Base-by-base conservation (phyloP, 1,140 invertebrate species). In the Listronotus oregonensis region DNA sequence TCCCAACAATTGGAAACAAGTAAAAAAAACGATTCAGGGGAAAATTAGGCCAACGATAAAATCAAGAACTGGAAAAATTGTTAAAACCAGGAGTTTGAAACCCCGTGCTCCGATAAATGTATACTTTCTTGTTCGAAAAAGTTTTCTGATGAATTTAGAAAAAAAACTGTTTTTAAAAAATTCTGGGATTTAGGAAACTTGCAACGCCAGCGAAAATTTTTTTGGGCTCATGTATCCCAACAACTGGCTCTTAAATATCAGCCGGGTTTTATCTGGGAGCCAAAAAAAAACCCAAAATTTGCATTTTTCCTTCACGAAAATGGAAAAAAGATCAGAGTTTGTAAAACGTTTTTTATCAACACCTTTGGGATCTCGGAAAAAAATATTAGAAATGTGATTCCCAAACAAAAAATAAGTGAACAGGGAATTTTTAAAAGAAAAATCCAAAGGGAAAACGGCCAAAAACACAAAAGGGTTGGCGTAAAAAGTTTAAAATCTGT, bases 361-460 rank as follows among this genome's bases (percentile, higher is more conserved):
- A 44, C 42, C 4, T 17, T 44, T 6, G 42, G 42, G 12, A 44
- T 44, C 5, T 6, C 42, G 4, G 42, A 44, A 44, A 44, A 12
- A 12, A 12, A 4, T 5, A 44, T 44, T 6, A 44, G 42, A 44
- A 44, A 5, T 6, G 42, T 44, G 5, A 44, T 44, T 44, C 5
- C n/a, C n/a, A n/a, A 44, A 6, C 4, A 6, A 5, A 44, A 17
- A 17, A 17, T 44, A 12, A 6, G 6, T 44, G 42, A 12, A 17
- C 5, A 5, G 4, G 42, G 42, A n/a, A 44, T 44, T 6, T 6
- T 44, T 44, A 5, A 5, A 6, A 5, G 5, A 5, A 71, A 76
- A 50, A 64, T 58, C n/a, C 44, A 67, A 46, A 68, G 68, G 21
- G 71, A 68, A 52, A 15, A 75, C 69, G 47, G 46, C 6, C n/a